Evolutionary conservation across 2,113 vertebrate genomes (phyloP).

Genomic region (Astur gentilis): DNA sequence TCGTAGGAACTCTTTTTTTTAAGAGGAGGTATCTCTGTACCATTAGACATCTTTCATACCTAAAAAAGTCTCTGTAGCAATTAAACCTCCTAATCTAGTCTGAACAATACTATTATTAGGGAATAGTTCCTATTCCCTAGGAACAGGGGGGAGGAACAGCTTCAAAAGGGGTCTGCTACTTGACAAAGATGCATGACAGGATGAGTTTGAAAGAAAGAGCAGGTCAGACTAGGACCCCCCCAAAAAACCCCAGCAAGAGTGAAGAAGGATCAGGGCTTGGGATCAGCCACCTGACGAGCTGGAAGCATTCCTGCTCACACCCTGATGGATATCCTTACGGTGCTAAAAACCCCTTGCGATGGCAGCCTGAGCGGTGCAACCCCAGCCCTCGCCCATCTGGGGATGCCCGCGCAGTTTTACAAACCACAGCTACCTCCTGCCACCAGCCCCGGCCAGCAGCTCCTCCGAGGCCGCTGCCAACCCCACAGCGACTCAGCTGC

Average conservation of each 20-base stretch:
- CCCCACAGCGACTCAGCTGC: background rate
- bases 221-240: background rate
- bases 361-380: background rate
- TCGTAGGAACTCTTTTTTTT: background rate
- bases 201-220: too few species aligned
- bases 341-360: background rate
- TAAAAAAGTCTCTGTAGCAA: background rate
- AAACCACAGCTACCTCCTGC: background rate
- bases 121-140: too few species aligned
- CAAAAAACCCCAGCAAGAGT: background rate
- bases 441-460: background rate
- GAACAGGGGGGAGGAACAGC: too few species aligned
- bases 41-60: background rate
- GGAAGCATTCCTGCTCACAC: background rate
- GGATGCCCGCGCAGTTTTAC: too few species aligned
- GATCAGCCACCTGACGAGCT: background rate
- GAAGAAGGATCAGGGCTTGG: background rate
- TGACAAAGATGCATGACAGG: too few species aligned
- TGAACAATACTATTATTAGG: too few species aligned
- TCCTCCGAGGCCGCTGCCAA: background rate
- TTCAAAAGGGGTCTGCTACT: too few species aligned
- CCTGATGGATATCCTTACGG: rapidly evolving
- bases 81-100: background rate
- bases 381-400: background rate
- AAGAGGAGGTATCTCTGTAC: background rate